Conservation (phyloP, 2,888 invertebrate species). For the Drosophila tripunctata region DNA sequence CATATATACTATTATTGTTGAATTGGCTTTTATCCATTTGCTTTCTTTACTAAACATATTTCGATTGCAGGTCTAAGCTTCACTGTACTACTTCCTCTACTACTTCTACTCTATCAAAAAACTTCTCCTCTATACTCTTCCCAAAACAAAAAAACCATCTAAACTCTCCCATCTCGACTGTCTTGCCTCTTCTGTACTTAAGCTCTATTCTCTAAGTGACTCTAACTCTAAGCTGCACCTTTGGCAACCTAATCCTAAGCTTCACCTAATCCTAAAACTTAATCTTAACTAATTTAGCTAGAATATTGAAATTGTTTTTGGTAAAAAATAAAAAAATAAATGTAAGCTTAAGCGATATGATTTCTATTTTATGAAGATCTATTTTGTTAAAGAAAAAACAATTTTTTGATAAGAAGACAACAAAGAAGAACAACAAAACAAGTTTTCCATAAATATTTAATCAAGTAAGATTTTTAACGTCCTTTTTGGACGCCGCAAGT, state of each 20-base stretch:
- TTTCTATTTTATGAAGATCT: constrained; percentile 37
- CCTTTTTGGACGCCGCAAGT: constrained; percentile 49
- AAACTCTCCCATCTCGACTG: constrained; percentile 68
- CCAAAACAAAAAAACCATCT: constrained; percentile 50
- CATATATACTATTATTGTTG: not conserved
- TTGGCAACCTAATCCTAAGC: constrained; percentile 45
- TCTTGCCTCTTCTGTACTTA: constrained; percentile 56
- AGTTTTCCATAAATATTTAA: constrained; percentile 69
- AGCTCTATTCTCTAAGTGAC: constrained; percentile 47
- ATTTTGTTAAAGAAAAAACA: constrained; percentile 54
- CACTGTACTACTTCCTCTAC: constrained; percentile 45
- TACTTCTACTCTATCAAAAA: constrained; percentile 23
- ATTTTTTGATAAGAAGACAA: constrained; percentile 40
- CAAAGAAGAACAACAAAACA: constrained; percentile 69
- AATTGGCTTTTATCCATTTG: constrained; percentile 8
- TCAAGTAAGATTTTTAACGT: constrained; percentile 37
- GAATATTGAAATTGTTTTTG: constrained; percentile 76
- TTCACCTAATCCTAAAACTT: constrained; percentile 47
- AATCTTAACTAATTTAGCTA: constrained; percentile 65
- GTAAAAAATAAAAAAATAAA: no score
- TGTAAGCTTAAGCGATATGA: constrained; percentile 38
- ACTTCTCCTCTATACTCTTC: constrained; percentile 50
- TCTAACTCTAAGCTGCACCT: constrained; percentile 52
- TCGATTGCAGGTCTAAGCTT: constrained; percentile 77
- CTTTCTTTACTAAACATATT: constrained; percentile 65